Conservation (phyloP, 2,113 vertebrate species). For the Urocynchramus pylzowi region DNA sequence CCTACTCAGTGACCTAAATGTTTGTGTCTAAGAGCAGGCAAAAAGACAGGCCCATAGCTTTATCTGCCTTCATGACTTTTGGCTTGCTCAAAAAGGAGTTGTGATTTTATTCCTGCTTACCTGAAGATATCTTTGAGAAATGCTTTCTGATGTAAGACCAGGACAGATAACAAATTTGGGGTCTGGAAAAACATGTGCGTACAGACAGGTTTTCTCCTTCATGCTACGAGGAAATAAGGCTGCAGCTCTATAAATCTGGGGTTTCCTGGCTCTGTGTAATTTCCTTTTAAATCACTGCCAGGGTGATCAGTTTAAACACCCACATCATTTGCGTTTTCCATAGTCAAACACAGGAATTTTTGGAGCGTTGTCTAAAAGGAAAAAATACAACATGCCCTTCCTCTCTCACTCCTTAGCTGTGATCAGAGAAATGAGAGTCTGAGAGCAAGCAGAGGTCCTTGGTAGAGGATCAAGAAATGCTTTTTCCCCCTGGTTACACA, state of each 20-base stretch:
- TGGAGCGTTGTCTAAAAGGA: not conserved
- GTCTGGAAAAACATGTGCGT: not conserved
- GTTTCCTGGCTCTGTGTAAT: not conserved
- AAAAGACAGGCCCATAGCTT: not conserved
- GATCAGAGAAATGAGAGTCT: not conserved
- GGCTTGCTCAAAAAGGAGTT: fast-evolving
- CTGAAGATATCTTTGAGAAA: not conserved
- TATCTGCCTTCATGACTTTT: not conserved
- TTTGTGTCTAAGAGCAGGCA: not conserved
- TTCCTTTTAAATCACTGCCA: constrained; percentile 23
- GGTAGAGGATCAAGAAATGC: not conserved
- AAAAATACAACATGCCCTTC: not conserved
- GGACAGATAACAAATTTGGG: not conserved
- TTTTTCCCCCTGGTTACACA: not conserved
- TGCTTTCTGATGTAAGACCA: not conserved
- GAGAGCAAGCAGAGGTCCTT: not conserved
- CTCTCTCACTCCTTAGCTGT: not conserved
- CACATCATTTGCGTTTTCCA: not conserved
- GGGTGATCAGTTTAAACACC: constrained; percentile 1
- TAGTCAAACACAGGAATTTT: not conserved
- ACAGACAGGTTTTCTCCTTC: not conserved
- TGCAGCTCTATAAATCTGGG: constrained; percentile 6
- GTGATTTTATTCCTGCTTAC: not conserved
- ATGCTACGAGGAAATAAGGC: not conserved
- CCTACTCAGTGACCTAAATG: not conserved